Evolutionary conservation across 2,888 invertebrate species (phyloP), one percentile per base, ranked within the genome.

Genomic region (Daptonema setosum): DNA sequence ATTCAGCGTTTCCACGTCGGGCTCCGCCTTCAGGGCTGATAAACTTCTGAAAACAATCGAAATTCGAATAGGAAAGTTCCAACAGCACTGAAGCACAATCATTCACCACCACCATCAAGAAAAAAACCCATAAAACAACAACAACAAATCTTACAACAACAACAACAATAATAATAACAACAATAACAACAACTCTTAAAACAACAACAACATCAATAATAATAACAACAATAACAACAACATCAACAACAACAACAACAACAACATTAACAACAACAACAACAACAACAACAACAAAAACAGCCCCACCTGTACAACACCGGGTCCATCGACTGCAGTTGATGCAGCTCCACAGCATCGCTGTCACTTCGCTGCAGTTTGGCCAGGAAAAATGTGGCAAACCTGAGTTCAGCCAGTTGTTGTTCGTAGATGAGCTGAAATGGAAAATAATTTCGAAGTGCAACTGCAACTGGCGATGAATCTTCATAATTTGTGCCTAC

Each of bases 311-410:
- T 81, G 73, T 93, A 88, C 67, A 95, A 75, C 43, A 83, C 82
- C 0, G 87, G 87, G 77, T 95, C 95, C 1, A 95, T 75, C 0
- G 90, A 90, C 8, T 87, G 85, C 61, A 95, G 74, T 68, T 91
- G 87, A 75, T 93, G 90, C 52, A 88, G 83, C 66, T 86, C 87
- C 1, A 86, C 81, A 56, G 79, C 78, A 66, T 83, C 78, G 66
- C 83, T 82, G 0, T 85, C 83, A 52, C 63, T 64, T 59, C 67
- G 68, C 30, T 87, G 79, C 52, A 87, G 75, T 73, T 86, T 85
- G 0, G 86, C 84, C 28, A 97, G 76, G 74, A 95, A 95, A 74
- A 95, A 95, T 67, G 87, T 86, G 1, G 97, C 93, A 63, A 97
- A 78, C 0, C 93, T 93, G 41, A 95, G 73, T 71, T 95, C 95